Base-by-base conservation (phyloP, 1,140 invertebrate genomes). In the Drosophila watanabei region DNA sequence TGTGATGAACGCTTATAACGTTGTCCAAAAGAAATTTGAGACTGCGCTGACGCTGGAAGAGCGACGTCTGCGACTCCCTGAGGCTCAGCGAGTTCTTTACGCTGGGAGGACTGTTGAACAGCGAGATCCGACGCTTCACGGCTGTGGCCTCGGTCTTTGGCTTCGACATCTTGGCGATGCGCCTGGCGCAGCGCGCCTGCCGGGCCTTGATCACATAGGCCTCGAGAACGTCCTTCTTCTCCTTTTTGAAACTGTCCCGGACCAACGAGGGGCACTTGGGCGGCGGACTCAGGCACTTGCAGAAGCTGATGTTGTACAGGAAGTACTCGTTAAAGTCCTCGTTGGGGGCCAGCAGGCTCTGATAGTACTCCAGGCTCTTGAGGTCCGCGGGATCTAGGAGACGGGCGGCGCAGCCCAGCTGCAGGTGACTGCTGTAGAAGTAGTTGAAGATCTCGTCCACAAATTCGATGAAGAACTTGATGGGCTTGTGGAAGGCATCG, bases 321-420 rank as follows among this genome's bases (percentile, higher is more conserved):
- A 92, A 52, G 51, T 92, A 92, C 45, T 92, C 89, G 5, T 82
- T 75, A 37, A 93, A 92, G 9, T 92, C 91, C 66, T 93, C 83
- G 32, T 69, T 80, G 8, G 71, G 70, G 0, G 39, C 52, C 37
- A 91, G 13, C 5, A 86, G 30, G 14, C 56, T 59, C 49, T 79
- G 80, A 51, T 92, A 92, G 35, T 33, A 3, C 11, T 80, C 76
- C 48, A 93, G 18, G 5, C 70, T 41, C 1, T 30, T 6, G 8
- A 79, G 11, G n/a, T 92, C 80, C 5, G 56, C 5, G 1, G 91
- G 85, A 60, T 92, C 91, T 54, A 92, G 14, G n/a, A 75, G 82
- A 2, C 63, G 71, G 0, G 75, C 33, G 0, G 32, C 52, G 30
- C 76, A 90, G 11, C 89, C 77, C 24, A 92, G 30, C 32, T 85